These are phyloP conservation scores for Acanthopleura granulata DNA, from an alignment of 2,888 invertebrate species.

Conservation along the genomic window DNA sequence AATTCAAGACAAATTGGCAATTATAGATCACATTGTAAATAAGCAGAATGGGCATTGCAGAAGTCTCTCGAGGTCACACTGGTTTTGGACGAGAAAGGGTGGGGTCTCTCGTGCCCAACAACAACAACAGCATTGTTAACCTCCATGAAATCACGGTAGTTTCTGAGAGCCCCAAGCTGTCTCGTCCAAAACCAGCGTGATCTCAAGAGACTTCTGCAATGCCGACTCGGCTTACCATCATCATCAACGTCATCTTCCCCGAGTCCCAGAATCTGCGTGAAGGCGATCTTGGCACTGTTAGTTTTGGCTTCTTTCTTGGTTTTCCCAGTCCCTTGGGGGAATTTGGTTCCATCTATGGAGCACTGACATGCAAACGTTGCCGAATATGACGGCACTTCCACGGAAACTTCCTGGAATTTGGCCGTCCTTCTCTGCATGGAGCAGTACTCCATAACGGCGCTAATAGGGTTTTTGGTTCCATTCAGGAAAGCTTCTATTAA, in stretches of 20 bases:
- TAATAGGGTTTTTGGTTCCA: conserved; percentile 57
- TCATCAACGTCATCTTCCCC: conserved; percentile 39
- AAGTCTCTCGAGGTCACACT: no score
- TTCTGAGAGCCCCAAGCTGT: no score
- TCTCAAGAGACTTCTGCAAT: no score
- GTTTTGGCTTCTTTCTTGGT: conserved; percentile 67
- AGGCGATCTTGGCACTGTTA: conserved; percentile 55
- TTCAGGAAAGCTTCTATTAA: conserved; percentile 50
- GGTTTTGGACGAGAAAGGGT: no score
- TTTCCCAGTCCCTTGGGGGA: conserved; percentile 56
- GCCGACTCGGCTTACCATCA: conserved; percentile 32
- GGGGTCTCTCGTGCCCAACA: no score
- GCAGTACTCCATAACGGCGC: conserved; percentile 57
- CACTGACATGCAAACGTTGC: conserved; percentile 56
- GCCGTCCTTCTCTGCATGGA: conserved; percentile 38
- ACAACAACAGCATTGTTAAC: no score
- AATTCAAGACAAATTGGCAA: no score
- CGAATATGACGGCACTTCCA: conserved; percentile 34
- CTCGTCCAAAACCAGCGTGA: no score
- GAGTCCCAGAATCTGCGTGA: conserved; percentile 50
- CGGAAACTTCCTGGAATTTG: conserved; percentile 49
- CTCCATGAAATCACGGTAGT: no score
- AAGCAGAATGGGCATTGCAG: no score
- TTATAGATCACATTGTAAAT: no score
- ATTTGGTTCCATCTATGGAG: conserved; percentile 46